These are phyloP conservation scores for Procambarus virginalis DNA, from an alignment of 1,140 invertebrate genomes.

Conservation along the genomic window DNA sequence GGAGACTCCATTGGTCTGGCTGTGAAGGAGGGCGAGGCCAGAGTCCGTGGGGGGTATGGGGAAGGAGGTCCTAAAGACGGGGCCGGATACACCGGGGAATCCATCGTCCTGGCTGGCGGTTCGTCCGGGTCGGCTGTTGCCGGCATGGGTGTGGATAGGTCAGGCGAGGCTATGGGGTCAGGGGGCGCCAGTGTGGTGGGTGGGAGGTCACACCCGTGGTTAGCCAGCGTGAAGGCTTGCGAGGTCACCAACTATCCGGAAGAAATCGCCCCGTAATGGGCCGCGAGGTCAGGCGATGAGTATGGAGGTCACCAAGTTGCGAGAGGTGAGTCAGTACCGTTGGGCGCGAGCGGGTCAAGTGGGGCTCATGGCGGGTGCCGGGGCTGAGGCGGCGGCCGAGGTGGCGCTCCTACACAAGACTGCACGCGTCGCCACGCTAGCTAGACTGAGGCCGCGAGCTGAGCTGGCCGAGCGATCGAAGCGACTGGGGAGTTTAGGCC, in stretches of 20 bases:
- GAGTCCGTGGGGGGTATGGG: constrained; percentile 58
- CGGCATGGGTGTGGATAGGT: constrained; percentile 62
- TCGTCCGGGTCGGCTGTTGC: constrained; percentile 65
- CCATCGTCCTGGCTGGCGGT: constrained; percentile 50
- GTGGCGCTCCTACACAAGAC: constrained; percentile 62
- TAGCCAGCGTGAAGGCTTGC: constrained; percentile 68
- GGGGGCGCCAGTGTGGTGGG: constrained; percentile 60
- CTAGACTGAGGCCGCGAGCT: constrained; percentile 68
- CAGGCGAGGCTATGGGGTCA: constrained; percentile 65
- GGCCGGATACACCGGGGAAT: constrained; percentile 61
- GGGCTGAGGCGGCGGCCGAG: constrained; percentile 59
- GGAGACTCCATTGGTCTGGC: constrained; percentile 57
- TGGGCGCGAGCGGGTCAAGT: constrained; percentile 67
- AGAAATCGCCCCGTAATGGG: constrained; percentile 61
- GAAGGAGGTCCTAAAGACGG: constrained; percentile 48
- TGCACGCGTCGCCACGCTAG: constrained; percentile 68
- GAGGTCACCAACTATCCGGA: constrained; percentile 59
- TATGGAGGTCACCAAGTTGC: constrained; percentile 64
- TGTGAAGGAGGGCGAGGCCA: constrained; percentile 56
- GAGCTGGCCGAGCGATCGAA: constrained; percentile 70
- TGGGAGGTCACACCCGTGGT: constrained; percentile 65
- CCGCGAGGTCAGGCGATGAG: constrained; percentile 65
- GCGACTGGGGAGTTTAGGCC: constrained; percentile 69
- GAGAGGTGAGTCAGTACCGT: constrained; percentile 60
- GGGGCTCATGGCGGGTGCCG: constrained; percentile 64